phyloP scores from a whole-genome alignment of 2,888 invertebrate species.

The Lathronympha strigana region DNA sequence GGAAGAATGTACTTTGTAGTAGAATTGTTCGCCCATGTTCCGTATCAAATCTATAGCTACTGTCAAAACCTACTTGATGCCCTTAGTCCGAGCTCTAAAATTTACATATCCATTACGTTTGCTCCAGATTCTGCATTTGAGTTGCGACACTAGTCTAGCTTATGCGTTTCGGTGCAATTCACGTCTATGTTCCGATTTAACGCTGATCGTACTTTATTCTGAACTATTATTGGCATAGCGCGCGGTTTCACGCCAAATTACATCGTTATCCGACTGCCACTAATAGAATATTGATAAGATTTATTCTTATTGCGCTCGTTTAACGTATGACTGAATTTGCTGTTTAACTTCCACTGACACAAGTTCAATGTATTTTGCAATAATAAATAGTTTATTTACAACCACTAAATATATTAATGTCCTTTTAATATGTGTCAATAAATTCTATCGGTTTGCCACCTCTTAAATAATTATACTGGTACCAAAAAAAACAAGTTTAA shows the following conservation, averaged over 20 bases:
- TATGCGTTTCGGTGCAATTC: constrained; percentile 64
- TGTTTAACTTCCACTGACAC: neutral
- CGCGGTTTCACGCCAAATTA: constrained; percentile 49
- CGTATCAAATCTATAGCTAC: constrained; percentile 55
- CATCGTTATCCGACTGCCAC: constrained; percentile 44
- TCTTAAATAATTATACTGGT: no score
- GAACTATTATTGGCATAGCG: constrained; percentile 49
- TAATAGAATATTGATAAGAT: constrained; percentile 36
- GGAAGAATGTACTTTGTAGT: constrained; percentile 1
- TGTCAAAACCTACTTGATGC: constrained; percentile 59
- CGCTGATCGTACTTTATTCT: constrained; percentile 50
- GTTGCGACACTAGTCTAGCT: constrained; percentile 59
- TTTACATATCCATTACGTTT: constrained; percentile 71
- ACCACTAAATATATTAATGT: no score
- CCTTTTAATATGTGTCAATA: no score
- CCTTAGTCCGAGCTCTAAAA: constrained; percentile 61
- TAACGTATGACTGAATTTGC: constrained; percentile 27
- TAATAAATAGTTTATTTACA: no score
- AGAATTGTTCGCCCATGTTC: constrained; percentile 16
- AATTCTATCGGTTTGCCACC: no score
- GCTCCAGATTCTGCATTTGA: constrained; percentile 65
- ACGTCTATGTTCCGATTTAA: constrained; percentile 62
- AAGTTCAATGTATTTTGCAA: neutral
- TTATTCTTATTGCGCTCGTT: constrained; percentile 33
- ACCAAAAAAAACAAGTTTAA: no score